phyloP scores from a whole-genome alignment of 92 coral and sea anemone species.

The Bergia sp. region DNA sequence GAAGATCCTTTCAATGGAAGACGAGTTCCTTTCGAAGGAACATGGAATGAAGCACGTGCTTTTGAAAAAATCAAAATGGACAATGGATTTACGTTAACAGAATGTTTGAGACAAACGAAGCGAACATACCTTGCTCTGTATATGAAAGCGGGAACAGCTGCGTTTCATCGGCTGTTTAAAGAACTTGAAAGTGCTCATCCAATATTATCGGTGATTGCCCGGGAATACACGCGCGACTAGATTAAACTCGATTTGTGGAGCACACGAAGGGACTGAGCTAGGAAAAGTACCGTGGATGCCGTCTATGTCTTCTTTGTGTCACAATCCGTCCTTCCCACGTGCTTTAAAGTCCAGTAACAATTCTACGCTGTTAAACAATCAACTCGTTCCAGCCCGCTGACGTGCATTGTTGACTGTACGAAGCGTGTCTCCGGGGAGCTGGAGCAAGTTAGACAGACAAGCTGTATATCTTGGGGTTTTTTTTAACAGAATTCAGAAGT shows the following conservation, averaged over 20 bases:
- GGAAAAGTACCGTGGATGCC: no score
- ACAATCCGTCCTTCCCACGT: no score
- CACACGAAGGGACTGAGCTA: not conserved
- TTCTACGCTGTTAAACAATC: no score
- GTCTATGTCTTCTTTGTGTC: no score
- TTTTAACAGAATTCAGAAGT: no score
- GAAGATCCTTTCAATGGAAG: conserved; percentile 2
- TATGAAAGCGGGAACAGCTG: not conserved
- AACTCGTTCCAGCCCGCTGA: no score
- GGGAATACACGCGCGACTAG: not conserved
- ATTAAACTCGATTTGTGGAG: not conserved
- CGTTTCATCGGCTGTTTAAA: not conserved
- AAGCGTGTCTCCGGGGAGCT: no score
- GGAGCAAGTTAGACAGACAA: no score
- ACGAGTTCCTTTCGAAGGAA: not conserved
- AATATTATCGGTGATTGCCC: conserved; percentile 5
- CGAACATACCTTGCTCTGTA: not conserved
- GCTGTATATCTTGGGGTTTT: no score
- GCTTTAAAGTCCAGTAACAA: no score
- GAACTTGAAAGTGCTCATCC: conserved; percentile 10
- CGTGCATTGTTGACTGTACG: no score
- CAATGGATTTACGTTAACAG: not conserved
- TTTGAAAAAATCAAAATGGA: not conserved
- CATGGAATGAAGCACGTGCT: not conserved
- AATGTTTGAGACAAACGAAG: not conserved